These are phyloP conservation scores for Lasius fuliginosus DNA, from an alignment of 2,888 invertebrate species.

Conservation along the genomic window DNA sequence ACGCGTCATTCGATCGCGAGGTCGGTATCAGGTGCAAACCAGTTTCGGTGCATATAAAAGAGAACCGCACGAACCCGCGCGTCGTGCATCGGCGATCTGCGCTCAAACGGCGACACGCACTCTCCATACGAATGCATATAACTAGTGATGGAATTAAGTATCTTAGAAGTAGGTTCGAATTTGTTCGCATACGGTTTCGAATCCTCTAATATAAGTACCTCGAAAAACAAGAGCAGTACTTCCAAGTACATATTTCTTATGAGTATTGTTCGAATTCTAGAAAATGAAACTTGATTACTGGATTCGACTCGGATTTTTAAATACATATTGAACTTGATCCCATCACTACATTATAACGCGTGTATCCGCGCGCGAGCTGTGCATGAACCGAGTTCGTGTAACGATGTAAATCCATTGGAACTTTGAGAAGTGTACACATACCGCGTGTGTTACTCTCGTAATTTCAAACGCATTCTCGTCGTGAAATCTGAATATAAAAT, in stretches of 20 bases:
- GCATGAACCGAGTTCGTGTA: slow-evolving; percentile 60
- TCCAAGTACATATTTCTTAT: too few species aligned
- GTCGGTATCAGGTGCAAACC: slow-evolving; percentile 86
- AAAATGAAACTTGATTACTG: too few species aligned
- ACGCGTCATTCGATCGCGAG: slow-evolving; percentile 85
- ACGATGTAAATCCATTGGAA: slow-evolving; percentile 46
- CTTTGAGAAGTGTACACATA: slow-evolving; percentile 53
- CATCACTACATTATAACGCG: too few species aligned
- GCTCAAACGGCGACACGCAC: slow-evolving; percentile 77
- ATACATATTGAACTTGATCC: too few species aligned
- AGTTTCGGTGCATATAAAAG: slow-evolving; percentile 80
- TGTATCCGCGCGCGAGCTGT: slow-evolving; percentile 14
- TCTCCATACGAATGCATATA: slow-evolving; percentile 53
- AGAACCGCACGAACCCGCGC: slow-evolving; percentile 64
- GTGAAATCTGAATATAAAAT: slow-evolving; percentile 34
- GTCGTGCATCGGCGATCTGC: slow-evolving; percentile 75
- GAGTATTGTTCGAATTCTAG: too few species aligned
- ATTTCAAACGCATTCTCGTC: slow-evolving; percentile 25
- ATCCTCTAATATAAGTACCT: too few species aligned
- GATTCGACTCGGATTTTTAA: too few species aligned
- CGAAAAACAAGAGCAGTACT: too few species aligned
- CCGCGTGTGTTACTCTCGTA: slow-evolving; percentile 31
- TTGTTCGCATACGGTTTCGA: too few species aligned
- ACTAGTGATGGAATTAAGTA: too few species aligned
- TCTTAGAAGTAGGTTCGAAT: too few species aligned